Conservation (phyloP, 2,888 invertebrate genomes). For the Standfussiana lucernea region DNA sequence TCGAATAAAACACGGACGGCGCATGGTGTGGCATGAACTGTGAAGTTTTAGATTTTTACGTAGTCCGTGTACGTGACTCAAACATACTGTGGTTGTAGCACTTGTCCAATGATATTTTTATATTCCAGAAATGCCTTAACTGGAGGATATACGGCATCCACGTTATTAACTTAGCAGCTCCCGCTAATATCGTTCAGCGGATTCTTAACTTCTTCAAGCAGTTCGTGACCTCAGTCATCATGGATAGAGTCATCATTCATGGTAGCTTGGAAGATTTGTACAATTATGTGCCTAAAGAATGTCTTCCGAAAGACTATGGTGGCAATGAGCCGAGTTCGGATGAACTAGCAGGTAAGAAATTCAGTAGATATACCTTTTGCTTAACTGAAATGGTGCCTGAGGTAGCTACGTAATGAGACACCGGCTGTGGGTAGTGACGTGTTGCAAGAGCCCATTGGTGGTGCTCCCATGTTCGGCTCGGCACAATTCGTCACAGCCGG, state of each 20-base stretch:
- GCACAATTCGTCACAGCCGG: neutral
- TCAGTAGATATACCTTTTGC: neutral
- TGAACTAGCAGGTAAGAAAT: constrained; percentile 27
- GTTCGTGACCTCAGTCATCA: constrained; percentile 25
- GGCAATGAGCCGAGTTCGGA: constrained; percentile 21
- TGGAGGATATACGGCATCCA: constrained; percentile 41
- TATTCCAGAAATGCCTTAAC: constrained; percentile 48
- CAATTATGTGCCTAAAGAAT: constrained; percentile 36
- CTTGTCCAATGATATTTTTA: neutral
- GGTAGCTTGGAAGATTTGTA: constrained; percentile 26
- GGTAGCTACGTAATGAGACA: too few relatives aligned
- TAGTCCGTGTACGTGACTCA: neutral
- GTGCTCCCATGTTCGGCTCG: neutral
- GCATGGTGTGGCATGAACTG: neutral
- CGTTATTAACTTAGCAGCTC: constrained; percentile 11
- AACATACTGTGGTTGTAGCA: neutral
- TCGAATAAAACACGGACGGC: neutral
- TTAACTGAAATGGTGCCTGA: neutral
- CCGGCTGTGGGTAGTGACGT: neutral
- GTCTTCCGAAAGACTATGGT: constrained; percentile 46
- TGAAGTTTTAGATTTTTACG: neutral
- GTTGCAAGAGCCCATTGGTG: neutral
- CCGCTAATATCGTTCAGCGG: neutral
- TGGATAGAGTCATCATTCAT: constrained; percentile 37
- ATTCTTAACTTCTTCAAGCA: constrained; percentile 23